These are phyloP conservation scores for Eugnorisma glareosa DNA, from an alignment of 2,888 invertebrate species.

Conservation along the genomic window DNA sequence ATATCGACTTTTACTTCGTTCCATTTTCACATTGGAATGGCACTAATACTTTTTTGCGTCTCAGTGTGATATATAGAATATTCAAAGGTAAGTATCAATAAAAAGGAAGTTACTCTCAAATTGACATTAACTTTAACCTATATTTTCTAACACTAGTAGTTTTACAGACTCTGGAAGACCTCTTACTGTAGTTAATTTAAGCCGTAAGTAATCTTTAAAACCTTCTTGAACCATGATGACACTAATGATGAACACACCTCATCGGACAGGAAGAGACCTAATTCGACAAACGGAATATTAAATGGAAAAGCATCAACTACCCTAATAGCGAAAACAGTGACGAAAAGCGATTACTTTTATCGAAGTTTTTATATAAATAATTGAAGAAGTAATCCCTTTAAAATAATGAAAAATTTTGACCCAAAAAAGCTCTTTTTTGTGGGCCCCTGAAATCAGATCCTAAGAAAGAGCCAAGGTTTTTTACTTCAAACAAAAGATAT, in stretches of 20 bases:
- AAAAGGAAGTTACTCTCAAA: not conserved
- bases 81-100: not conserved
- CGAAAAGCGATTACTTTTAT: constrained; percentile 63
- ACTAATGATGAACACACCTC: not conserved
- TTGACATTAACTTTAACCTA: not conserved
- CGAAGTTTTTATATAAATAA: constrained; percentile 70
- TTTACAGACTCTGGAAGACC: not conserved
- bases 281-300: not conserved
- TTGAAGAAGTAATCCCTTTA: constrained; percentile 75
- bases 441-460: constrained; percentile 65
- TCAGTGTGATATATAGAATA: not conserved
- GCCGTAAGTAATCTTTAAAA: not conserved
- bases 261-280: not conserved
- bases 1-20: constrained; percentile 23
- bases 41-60: constrained; percentile 20
- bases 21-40: constrained; percentile 11
- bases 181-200: not conserved
- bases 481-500: constrained; percentile 79
- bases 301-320: constrained; percentile 7
- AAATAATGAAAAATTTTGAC: constrained; percentile 75
- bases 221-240: fast-evolving
- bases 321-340: constrained; percentile 25
- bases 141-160: not conserved
- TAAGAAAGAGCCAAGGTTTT: constrained; percentile 68
- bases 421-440: constrained; percentile 67